Percentiles rank a stretch among this genome's conserved stretches.
phyloP scores from a whole-genome alignment of 2,888 invertebrate species.

The Nipponacmea schrenckii region DNA sequence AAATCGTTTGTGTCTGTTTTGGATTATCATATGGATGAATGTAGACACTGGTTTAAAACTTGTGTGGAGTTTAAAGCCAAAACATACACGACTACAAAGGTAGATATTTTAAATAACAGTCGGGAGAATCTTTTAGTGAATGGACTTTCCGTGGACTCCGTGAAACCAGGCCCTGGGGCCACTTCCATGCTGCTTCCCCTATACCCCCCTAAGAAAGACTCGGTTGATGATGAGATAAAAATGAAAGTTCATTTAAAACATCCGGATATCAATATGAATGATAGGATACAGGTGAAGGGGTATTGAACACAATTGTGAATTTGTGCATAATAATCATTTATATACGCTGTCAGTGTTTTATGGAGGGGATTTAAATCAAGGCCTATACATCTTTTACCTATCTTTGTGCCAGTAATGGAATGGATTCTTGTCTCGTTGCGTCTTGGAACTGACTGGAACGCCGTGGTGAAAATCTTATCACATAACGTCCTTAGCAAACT shows the following conservation, averaged over 20 bases:
- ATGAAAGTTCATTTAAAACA: not conserved
- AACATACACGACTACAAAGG: constrained; percentile 44
- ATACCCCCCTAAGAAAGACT: not conserved
- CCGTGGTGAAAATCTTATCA: too few species aligned
- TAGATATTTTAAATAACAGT: not conserved
- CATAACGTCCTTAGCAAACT: too few species aligned
- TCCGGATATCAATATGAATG: not conserved
- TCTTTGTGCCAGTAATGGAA: too few species aligned
- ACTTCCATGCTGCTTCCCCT: not conserved
- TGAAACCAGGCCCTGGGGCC: not conserved
- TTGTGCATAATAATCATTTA: too few species aligned
- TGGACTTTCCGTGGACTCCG: not conserved
- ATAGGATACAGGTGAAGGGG: not conserved
- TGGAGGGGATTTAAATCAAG: too few species aligned
- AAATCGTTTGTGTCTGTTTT: constrained; percentile 48
- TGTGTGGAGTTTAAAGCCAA: constrained; percentile 57
- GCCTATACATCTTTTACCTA: too few species aligned
- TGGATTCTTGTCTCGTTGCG: too few species aligned
- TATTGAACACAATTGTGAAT: too few species aligned
- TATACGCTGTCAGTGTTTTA: too few species aligned
- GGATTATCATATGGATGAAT: constrained; percentile 56
- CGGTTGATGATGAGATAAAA: not conserved
- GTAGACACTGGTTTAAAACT: constrained; percentile 57
- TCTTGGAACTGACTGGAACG: too few species aligned
- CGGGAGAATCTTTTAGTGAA: not conserved